Base-by-base conservation (phyloP, 1,140 invertebrate genomes). In the Macrosteles quadrilineatus region DNA sequence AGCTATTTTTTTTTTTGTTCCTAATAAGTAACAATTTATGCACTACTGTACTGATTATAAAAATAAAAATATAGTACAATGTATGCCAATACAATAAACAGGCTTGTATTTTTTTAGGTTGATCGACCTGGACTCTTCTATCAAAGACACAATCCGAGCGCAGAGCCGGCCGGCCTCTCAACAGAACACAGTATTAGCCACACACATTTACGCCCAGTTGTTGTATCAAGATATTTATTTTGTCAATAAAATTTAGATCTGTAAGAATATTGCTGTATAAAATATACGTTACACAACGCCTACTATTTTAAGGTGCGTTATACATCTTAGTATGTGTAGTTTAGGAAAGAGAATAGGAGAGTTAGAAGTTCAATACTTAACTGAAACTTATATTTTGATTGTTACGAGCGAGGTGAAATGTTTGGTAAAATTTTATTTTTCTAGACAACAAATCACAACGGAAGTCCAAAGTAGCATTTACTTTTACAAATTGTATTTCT, bases 141-240 rank as follows among this genome's bases (percentile, higher is more conserved):
- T 19, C 47, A 50, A 50, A 21, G 21, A 17, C 47, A 50, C 47
- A 19, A 19, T 9, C 4, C 6, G 47, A 21, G 4, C n/a, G 4
- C 14, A 50, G 47, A 3, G 47, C 47, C 14, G 14, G n/a, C 4
- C n/a, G 47, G 47, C 47, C n/a, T 3, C 6, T 19, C 47, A 19
- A 19, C 47, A 17, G 14, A 50, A 27, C 21, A 59, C 55, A 59
- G 55, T 59, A 59, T 59, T 59, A 59, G 55, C 25, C 55, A 30
- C 6, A 50, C 47, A 4, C 25, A n/a, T 29, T 9, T n/a, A 19
- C 47, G n/a, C n/a, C n/a, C 4, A 4, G n/a, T 59, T 30, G 55
- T 59, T 27, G 55, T 59, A 59, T 25, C 27, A n/a, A 59, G 21
- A 30, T 30, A 59, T 59, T 59, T 59, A 30, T 59, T 59, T 59